Percentiles rank a stretch among this genome's conserved stretches.
Conservation (phyloP, 2,888 invertebrate species). For the Polydesmus complanatus region DNA sequence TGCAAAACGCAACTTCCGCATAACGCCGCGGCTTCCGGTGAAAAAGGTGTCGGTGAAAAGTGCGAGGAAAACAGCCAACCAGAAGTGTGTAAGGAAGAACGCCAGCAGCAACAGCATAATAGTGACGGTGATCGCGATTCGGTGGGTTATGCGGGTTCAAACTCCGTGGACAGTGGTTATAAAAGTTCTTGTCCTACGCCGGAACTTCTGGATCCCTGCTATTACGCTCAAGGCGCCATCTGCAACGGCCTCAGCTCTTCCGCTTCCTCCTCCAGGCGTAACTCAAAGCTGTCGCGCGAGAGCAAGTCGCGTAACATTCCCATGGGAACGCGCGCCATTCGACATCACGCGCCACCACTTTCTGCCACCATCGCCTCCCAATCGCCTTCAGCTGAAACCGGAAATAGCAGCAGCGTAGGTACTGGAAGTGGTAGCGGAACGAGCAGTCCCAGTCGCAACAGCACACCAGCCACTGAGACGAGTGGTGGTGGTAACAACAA, state of each 20-base stretch:
- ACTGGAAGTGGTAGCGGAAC: background rate
- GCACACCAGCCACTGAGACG: conserved; percentile 10
- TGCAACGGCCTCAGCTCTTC: conserved; percentile 4
- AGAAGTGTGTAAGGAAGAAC: background rate
- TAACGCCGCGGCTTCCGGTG: background rate
- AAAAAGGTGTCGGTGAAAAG: background rate
- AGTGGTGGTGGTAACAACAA: background rate
- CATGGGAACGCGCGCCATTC: conserved; percentile 29
- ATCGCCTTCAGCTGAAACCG: background rate
- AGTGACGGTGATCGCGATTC: conserved; percentile 26
- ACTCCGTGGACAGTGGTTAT: conserved; percentile 31
- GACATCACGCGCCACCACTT: conserved; percentile 3
- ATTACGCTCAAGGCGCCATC: conserved; percentile 23
- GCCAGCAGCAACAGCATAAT: conserved; percentile 4
- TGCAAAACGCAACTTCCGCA: conserved; percentile 17
- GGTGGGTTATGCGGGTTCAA: conserved; percentile 29
- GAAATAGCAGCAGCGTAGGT: background rate
- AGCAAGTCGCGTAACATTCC: conserved; percentile 26
- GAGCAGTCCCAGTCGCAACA: background rate
- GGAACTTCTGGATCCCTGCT: conserved; percentile 25
- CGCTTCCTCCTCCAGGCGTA: background rate
- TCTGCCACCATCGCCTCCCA: background rate
- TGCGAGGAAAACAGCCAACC: background rate
- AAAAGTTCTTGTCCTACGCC: conserved; percentile 31
- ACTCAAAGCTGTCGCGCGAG: conserved; percentile 3